Conservation (phyloP, 2,888 invertebrate species). For the Meloe dianella region DNA sequence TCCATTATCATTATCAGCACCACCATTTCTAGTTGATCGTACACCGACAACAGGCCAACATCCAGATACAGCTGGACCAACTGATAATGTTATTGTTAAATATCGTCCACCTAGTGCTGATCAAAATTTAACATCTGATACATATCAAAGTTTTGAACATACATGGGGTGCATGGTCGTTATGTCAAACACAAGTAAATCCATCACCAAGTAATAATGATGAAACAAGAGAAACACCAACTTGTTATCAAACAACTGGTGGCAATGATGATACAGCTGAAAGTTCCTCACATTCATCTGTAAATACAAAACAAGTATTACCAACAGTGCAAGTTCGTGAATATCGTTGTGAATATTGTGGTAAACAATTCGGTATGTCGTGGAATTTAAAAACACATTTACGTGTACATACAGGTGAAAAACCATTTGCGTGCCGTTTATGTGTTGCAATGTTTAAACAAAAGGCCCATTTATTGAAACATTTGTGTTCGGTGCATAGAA, state of each 20-base stretch:
- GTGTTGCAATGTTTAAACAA: conserved; percentile 91
- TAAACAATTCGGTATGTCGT: conserved; percentile 91
- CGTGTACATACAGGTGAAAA: conserved; percentile 89
- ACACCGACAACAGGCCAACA: conserved; percentile 64
- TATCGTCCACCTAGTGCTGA: conserved; percentile 76
- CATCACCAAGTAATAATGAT: conserved; percentile 49
- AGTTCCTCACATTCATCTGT: conserved; percentile 57
- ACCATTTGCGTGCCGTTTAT: conserved; percentile 86
- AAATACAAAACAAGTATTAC: conserved; percentile 56
- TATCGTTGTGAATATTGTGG: conserved; percentile 90
- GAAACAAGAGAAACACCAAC: conserved; percentile 50
- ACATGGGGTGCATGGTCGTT: conserved; percentile 72
- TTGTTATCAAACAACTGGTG: conserved; percentile 46
- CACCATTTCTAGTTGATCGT: conserved; percentile 71
- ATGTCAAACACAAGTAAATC: conserved; percentile 70
- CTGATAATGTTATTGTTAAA: conserved; percentile 65
- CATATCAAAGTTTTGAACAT: conserved; percentile 59
- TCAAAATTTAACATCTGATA: conserved; percentile 61
- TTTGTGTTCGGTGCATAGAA: conserved; percentile 86
- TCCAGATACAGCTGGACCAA: conserved; percentile 58
- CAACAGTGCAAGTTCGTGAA: conserved; percentile 73
- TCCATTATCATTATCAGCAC: conserved; percentile 75
- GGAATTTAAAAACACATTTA: conserved; percentile 89
- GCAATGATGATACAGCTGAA: conserved; percentile 52
- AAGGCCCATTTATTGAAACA: conserved; percentile 88